A percentile compares a stretch with the other conserved stretches of the same genome.
phyloP scores from a whole-genome alignment of 2,888 invertebrate genomes.

The Orthosia cruda region DNA sequence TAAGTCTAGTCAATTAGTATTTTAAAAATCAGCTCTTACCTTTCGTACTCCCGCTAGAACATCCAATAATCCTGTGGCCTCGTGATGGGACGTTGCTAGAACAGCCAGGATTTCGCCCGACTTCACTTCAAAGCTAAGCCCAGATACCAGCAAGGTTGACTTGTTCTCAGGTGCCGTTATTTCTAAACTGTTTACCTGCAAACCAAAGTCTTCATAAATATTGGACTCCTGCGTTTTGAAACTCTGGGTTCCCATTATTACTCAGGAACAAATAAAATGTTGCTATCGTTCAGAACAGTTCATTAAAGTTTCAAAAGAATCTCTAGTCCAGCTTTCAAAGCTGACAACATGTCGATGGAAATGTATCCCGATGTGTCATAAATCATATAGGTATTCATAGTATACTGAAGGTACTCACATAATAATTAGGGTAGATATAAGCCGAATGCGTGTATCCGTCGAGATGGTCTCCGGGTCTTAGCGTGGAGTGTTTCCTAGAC shows the following conservation, averaged over 20 bases:
- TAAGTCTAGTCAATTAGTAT: no score
- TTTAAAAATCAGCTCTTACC: no score
- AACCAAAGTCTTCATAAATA: constrained; percentile 25
- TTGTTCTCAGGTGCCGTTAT: constrained; percentile 92
- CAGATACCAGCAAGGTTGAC: constrained; percentile 93
- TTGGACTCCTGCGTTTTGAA: no score
- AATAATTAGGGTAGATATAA: constrained; percentile 93
- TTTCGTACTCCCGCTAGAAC: constrained; percentile 95
- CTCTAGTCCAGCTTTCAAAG: no score
- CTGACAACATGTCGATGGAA: no score
- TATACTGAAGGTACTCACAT: constrained; percentile 84
- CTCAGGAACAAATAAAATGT: no score
- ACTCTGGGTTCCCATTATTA: background rate
- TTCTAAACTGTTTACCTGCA: constrained; percentile 92
- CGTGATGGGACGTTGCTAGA: constrained; percentile 97
- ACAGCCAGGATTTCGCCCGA: constrained; percentile 98
- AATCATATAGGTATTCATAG: no score
- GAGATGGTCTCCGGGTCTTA: constrained; percentile 91
- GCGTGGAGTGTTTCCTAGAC: constrained; percentile 91
- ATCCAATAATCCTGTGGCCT: constrained; percentile 97
- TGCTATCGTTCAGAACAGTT: no score
- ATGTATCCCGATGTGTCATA: no score
- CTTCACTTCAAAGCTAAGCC: constrained; percentile 96
- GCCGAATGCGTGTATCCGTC: constrained; percentile 91
- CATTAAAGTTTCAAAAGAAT: no score